Evolutionary conservation across 2,888 invertebrate genomes (phyloP).

Genomic region (Epinotia nisella): DNA sequence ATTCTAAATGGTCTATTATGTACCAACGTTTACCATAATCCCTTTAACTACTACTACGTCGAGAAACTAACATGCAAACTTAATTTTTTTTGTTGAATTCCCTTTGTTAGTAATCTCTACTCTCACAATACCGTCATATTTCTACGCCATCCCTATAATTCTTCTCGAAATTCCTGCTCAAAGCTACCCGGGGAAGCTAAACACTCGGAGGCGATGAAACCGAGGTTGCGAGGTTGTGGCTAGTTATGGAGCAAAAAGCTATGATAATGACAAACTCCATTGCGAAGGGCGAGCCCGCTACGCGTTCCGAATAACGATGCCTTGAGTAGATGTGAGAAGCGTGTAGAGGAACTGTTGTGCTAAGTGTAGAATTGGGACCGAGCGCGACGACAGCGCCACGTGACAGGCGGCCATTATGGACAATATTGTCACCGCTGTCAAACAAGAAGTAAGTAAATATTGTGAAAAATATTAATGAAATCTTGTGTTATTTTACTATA

Average conservation of each 20-base stretch:
- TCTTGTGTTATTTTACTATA: too few relatives aligned
- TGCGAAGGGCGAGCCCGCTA: slow-evolving; percentile 74
- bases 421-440: too few relatives aligned
- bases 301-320: slow-evolving; percentile 76
- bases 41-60: too few relatives aligned
- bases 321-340: slow-evolving; percentile 53
- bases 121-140: not conserved
- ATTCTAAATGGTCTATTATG: too few relatives aligned
- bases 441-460: too few relatives aligned
- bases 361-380: not conserved
- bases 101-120: not conserved
- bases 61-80: too few relatives aligned
- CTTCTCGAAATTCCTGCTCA: slow-evolving; percentile 23
- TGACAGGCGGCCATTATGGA: too few relatives aligned
- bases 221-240: slow-evolving; percentile 61
- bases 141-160: not conserved
- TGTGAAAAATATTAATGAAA: too few relatives aligned
- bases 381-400: too few relatives aligned
- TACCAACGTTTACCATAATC: too few relatives aligned
- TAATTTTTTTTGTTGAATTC: too few relatives aligned
- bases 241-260: slow-evolving; percentile 81
- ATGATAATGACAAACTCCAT: slow-evolving; percentile 81
- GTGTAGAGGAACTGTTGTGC: slow-evolving; percentile 52
- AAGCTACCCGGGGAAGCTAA: slow-evolving; percentile 20
- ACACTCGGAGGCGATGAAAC: slow-evolving; percentile 60